Conservation (phyloP, 2,888 invertebrate genomes). For the Tridacna crocea region DNA sequence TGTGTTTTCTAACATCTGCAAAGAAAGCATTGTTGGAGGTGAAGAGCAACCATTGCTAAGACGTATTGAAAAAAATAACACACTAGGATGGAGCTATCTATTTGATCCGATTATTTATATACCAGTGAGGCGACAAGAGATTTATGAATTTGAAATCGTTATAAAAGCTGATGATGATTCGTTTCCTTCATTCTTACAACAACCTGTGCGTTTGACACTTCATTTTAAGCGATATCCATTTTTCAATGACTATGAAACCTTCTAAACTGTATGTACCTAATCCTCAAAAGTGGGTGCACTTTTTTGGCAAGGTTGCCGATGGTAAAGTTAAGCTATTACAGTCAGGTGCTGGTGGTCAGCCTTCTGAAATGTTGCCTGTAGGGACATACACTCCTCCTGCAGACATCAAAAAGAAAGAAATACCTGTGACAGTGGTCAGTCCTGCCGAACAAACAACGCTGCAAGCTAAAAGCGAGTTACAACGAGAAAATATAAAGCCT, state of each 20-base stretch:
- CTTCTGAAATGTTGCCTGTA: not conserved
- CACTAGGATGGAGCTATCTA: constrained; percentile 34
- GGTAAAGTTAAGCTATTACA: constrained; percentile 41
- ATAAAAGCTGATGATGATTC: constrained; percentile 34
- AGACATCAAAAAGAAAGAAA: not conserved
- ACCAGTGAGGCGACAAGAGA: constrained; percentile 44
- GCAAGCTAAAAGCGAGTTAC: constrained; percentile 47
- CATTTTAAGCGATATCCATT: constrained; percentile 39
- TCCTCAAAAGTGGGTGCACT: constrained; percentile 55
- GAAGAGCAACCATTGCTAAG: constrained; percentile 42
- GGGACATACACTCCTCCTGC: not conserved
- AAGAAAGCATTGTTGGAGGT: constrained; percentile 52
- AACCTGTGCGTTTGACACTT: constrained; percentile 48
- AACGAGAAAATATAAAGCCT: constrained; percentile 47
- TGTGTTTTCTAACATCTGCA: constrained; percentile 41
- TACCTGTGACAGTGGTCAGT: constrained; percentile 40
- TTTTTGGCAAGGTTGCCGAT: constrained; percentile 32
- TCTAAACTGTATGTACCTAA: constrained; percentile 59
- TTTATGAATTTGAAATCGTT: constrained; percentile 47
- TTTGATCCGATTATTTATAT: constrained; percentile 38
- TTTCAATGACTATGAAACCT: constrained; percentile 27
- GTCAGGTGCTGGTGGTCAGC: constrained; percentile 35
- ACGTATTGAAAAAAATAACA: constrained; percentile 39
- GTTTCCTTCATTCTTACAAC: constrained; percentile 25
- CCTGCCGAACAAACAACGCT: constrained; percentile 47